Percentiles rank a stretch among this genome's conserved stretches.
phyloP scores from a whole-genome alignment of 2,888 invertebrate species.

The Theretra japonica region DNA sequence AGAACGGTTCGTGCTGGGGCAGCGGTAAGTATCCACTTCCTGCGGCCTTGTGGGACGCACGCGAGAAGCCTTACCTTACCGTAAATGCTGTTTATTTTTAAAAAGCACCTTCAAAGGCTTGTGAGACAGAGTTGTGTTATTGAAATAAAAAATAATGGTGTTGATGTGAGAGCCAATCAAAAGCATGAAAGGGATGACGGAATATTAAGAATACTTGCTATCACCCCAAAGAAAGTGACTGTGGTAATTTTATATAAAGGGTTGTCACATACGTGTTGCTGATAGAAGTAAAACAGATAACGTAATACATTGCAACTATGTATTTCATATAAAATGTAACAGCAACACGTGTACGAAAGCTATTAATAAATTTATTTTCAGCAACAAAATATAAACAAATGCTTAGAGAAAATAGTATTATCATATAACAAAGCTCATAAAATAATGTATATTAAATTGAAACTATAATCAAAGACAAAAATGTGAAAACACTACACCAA shows the following conservation, averaged over 20 bases:
- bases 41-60: slow-evolving; percentile 44
- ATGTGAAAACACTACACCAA: too few species aligned
- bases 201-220: too few species aligned
- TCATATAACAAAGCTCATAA: too few species aligned
- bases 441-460: too few species aligned
- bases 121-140: not conserved
- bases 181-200: too few species aligned
- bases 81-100: slow-evolving; percentile 24
- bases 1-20: slow-evolving; percentile 4
- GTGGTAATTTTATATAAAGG: too few species aligned
- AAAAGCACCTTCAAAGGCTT: not conserved
- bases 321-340: not conserved
- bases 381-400: too few species aligned
- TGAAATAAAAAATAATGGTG: slow-evolving; percentile 13
- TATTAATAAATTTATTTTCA: not conserved
- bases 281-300: not conserved
- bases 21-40: slow-evolving; percentile 45
- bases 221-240: too few species aligned
- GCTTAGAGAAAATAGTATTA: too few species aligned
- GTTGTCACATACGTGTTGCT: too few species aligned
- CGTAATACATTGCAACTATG: not conserved
- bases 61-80: slow-evolving; percentile 56
- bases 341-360: not conserved
- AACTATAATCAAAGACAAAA: too few species aligned
- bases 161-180: too few species aligned